Evolutionary conservation across 2,888 invertebrate genomes (phyloP).

Genomic region (Lissonota sp.): DNA sequence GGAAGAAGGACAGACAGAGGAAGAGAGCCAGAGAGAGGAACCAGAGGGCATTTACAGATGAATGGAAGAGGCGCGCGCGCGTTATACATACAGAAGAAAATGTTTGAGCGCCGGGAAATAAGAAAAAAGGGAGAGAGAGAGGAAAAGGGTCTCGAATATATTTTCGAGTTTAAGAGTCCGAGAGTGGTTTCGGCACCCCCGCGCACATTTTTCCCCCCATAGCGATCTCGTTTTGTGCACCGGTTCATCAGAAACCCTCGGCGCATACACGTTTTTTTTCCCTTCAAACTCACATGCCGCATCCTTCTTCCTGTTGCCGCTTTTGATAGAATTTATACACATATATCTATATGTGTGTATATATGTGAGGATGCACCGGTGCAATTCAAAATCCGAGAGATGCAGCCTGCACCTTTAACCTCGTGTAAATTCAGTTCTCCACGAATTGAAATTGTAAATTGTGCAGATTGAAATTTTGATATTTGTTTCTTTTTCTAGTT

Average conservation of each 20-base stretch:
- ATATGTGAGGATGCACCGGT: constrained; percentile 10
- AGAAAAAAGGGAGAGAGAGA: constrained; percentile 4
- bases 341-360: background rate
- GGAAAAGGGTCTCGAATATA: constrained; percentile 58
- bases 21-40: constrained; percentile 32
- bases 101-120: constrained; percentile 2
- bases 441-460: no score
- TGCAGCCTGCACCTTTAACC: background rate
- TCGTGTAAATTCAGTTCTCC: no score
- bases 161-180: constrained; percentile 46
- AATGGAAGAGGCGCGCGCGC: constrained; percentile 17
- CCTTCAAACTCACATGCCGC: background rate
- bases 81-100: constrained; percentile 2
- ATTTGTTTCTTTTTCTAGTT: no score
- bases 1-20: background rate
- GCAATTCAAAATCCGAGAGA: constrained; percentile 25
- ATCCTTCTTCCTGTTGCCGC: background rate
- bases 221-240: constrained; percentile 23
- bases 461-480: no score
- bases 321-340: background rate
- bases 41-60: constrained; percentile 33
- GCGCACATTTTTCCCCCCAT: background rate
- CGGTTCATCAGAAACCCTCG: constrained; percentile 40
- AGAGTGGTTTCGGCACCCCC: constrained; percentile 33
- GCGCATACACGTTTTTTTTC: constrained; percentile 16